phyloP scores from a whole-genome alignment of 2,797 vertebrate species.

The Pseudotriccus pelzelni region DNA sequence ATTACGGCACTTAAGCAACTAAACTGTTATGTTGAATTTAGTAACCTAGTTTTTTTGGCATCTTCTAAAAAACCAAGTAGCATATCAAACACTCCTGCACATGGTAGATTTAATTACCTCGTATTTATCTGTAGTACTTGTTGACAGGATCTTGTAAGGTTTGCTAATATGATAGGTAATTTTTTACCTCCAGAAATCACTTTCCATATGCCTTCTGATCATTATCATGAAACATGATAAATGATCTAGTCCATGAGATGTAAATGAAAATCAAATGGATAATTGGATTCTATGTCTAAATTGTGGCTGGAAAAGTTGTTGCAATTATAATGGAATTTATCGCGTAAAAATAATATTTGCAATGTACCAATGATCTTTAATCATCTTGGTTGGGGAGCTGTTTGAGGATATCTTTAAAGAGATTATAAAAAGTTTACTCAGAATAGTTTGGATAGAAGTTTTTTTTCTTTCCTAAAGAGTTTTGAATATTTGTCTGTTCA shows the following conservation, averaged over 20 bases:
- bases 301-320: conserved; percentile 69
- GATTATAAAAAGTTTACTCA: conserved; percentile 22
- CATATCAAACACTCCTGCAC: conserved; percentile 67
- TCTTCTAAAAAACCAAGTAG: conserved; percentile 66
- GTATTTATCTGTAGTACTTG: conserved; percentile 76
- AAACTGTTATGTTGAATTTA: conserved; percentile 68
- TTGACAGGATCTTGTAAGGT: conserved; percentile 79
- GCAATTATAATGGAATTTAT: conserved; percentile 72
- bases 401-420: conserved; percentile 28
- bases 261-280: conserved; percentile 83
- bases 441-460: neutral
- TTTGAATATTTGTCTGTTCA: conserved; percentile 44
- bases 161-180: conserved; percentile 78
- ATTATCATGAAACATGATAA: conserved; percentile 82
- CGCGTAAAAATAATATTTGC: conserved; percentile 63
- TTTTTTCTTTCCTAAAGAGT: neutral
- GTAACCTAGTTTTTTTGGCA: conserved; percentile 66
- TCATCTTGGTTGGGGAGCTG: conserved; percentile 41
- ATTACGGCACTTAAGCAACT: conserved; percentile 58
- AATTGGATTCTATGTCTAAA: conserved; percentile 81
- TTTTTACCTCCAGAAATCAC: conserved; percentile 79
- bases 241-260: conserved; percentile 74
- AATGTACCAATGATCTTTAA: conserved; percentile 66
- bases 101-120: conserved; percentile 80
- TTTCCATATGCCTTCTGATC: conserved; percentile 78